Evolutionary conservation across 64 coral and sea anemone genomes (phyloP).

Genomic region (Actinia tenebrosa): DNA sequence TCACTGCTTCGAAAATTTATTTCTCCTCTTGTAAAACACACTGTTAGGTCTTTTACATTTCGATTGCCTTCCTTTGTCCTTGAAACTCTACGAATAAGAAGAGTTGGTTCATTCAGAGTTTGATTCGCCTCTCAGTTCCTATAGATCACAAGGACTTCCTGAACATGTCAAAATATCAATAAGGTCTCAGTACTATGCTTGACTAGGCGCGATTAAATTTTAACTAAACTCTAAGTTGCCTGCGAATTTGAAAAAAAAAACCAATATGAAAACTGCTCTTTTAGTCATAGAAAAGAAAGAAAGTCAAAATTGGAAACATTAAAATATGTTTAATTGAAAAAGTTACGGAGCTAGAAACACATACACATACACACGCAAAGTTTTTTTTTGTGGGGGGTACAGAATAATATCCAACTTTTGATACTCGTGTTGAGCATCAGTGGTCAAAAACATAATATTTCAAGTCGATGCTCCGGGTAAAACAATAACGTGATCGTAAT

Average conservation of each 20-base stretch:
- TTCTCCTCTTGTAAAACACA: not conserved
- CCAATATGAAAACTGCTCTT: no score
- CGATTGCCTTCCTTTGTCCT: not conserved
- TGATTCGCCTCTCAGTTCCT: not conserved
- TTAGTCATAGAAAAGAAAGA: no score
- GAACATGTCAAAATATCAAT: not conserved
- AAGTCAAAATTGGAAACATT: no score
- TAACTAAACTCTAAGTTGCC: not conserved
- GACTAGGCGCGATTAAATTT: conserved; percentile 10
- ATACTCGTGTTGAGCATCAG: no score
- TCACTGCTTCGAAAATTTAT: not conserved
- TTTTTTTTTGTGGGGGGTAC: no score
- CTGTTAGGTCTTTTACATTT: not conserved
- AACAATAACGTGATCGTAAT: no score
- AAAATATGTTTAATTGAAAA: no score
- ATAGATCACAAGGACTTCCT: conserved; percentile 12
- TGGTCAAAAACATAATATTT: no score
- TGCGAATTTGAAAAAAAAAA: not conserved
- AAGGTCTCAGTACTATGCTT: conserved; percentile 2
- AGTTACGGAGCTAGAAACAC: no score
- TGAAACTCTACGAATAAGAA: not conserved
- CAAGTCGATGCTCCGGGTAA: no score
- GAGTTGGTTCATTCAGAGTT: not conserved
- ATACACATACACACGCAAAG: no score
- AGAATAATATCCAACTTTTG: no score